phyloP scores from a whole-genome alignment of 2,113 vertebrate species.

The Ictalurus furcatus region DNA sequence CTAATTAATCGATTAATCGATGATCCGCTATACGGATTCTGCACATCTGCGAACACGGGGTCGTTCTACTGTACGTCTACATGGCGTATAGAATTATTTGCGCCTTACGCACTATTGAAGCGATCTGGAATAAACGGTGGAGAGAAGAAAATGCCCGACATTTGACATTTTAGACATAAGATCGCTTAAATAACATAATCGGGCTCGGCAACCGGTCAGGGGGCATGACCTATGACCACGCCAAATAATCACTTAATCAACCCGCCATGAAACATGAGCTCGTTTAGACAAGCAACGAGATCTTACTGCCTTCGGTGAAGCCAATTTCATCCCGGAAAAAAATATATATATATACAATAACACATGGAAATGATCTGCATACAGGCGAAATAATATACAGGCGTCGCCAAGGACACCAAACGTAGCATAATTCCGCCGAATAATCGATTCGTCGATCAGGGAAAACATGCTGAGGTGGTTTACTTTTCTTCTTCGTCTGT shows the following conservation, averaged over 20 bases:
- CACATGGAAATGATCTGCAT: neutral
- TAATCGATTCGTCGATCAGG: neutral
- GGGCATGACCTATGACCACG: neutral
- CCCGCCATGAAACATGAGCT: neutral
- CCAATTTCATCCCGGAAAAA: neutral
- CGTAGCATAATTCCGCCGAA: neutral
- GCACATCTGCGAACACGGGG: neutral
- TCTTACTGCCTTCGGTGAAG: neutral
- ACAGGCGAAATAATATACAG: neutral
- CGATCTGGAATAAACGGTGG: neutral
- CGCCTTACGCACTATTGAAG: neutral
- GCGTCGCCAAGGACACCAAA: neutral
- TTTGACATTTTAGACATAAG: too few relatives aligned
- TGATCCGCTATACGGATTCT: neutral
- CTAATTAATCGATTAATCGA: neutral
- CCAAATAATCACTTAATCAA: neutral
- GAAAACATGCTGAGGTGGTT: neutral
- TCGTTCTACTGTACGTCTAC: neutral
- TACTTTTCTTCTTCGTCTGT: neutral
- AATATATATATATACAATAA: too few relatives aligned
- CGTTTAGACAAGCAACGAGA: neutral
- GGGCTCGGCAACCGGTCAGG: too few relatives aligned
- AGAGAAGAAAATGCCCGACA: too few relatives aligned
- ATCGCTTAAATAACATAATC: too few relatives aligned
- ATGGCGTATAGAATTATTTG: neutral